phyloP scores from a whole-genome alignment of 1,140 invertebrate species.

The Drosophila truncata region DNA sequence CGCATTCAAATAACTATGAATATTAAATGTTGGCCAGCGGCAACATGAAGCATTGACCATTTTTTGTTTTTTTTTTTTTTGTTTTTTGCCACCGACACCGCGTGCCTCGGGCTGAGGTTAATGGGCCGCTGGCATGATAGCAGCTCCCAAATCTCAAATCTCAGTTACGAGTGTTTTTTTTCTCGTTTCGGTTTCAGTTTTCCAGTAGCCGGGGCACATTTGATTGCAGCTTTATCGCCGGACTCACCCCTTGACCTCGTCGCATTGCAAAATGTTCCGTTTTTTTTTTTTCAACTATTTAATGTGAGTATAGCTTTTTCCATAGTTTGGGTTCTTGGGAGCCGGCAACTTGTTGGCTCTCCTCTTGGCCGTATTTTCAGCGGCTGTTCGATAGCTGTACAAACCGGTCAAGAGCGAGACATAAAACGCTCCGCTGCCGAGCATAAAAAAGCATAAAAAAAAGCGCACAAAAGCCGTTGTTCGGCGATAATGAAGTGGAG shows the following conservation, averaged over 20 bases:
- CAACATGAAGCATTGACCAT: constrained; percentile 51
- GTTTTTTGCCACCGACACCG: not conserved
- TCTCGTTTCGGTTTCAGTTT: constrained; percentile 26
- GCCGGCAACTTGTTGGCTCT: constrained; percentile 52
- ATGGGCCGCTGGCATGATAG: constrained; percentile 53
- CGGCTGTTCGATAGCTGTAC: constrained; percentile 64
- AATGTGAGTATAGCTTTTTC: constrained; percentile 16
- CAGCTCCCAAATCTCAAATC: constrained; percentile 42
- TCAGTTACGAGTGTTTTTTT: constrained; percentile 22
- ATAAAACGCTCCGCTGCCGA: constrained; percentile 58
- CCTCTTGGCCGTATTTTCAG: constrained; percentile 28
- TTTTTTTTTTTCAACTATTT: constrained; percentile 19
- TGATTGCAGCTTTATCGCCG: constrained; percentile 48
- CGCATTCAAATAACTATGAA: constrained; percentile 49
- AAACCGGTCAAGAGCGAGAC: constrained; percentile 77
- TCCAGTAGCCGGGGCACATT: constrained; percentile 50
- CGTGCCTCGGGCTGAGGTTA: constrained; percentile 50
- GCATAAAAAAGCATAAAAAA: constrained; percentile 36
- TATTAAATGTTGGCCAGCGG: constrained; percentile 58
- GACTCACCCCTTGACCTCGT: constrained; percentile 67
- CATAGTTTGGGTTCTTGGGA: constrained; percentile 29
- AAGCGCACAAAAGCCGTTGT: constrained; percentile 63
- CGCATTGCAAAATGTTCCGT: constrained; percentile 74
- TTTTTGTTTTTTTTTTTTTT: constrained; percentile 4
- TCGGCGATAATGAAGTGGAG: constrained; percentile 38